Evolutionary conservation across 2,888 invertebrate genomes (phyloP).

Genomic region (Exocentrus adspersus): DNA sequence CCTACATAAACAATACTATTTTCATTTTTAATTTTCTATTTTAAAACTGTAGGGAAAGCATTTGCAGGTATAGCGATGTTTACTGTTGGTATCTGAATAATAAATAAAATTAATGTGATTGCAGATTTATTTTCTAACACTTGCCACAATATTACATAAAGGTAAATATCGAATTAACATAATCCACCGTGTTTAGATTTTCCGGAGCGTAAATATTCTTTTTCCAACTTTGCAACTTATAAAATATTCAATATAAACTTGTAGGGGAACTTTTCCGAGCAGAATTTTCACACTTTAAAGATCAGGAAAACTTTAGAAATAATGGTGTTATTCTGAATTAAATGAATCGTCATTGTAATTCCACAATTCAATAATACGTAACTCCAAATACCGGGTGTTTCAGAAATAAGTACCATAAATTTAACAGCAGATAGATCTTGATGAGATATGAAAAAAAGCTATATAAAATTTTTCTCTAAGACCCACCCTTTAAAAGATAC

Average conservation of each 20-base stretch:
- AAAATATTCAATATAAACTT: constrained; percentile 55
- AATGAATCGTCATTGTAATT: constrained; percentile 41
- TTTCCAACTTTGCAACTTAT: constrained; percentile 52
- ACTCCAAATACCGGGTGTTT: no score
- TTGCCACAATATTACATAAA: constrained; percentile 42
- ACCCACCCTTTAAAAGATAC: no score
- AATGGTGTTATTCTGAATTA: constrained; percentile 50
- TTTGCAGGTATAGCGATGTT: constrained; percentile 1
- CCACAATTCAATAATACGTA: constrained; percentile 17
- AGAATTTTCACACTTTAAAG: constrained; percentile 50
- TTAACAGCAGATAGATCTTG: no score
- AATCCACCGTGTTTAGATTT: constrained; percentile 40
- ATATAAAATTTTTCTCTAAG: no score
- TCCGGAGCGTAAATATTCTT: constrained; percentile 42
- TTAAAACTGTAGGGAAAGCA: constrained; percentile 3
- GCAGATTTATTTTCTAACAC: constrained; percentile 38
- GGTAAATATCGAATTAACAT: constrained; percentile 45
- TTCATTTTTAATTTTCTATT: neutral
- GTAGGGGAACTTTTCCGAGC: constrained; percentile 34
- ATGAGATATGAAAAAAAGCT: no score
- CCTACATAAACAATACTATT: no score
- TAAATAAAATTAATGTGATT: constrained; percentile 17
- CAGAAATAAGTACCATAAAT: no score
- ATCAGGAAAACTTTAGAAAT: constrained; percentile 51
- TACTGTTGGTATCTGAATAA: constrained; percentile 3